Percentiles rank a stretch among this genome's conserved stretches.
phyloP scores from a whole-genome alignment of 2,113 vertebrate species.

The Pomatorhinus ruficollis region DNA sequence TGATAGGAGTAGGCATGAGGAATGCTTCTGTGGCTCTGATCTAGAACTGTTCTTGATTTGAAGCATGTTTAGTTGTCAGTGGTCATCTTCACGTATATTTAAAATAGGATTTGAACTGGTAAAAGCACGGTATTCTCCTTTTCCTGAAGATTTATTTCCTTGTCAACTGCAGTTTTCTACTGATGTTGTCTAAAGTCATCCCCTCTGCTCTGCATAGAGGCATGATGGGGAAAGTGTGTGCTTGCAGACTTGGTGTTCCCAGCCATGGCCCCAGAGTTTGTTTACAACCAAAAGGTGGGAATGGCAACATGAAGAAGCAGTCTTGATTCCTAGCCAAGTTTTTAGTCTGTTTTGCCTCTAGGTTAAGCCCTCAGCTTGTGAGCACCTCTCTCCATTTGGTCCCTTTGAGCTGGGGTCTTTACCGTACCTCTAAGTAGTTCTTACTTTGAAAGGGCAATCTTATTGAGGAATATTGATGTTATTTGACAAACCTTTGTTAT shows the following conservation, averaged over 20 bases:
- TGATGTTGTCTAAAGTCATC: not conserved
- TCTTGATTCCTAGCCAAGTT: not conserved
- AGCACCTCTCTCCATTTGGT: fast-evolving
- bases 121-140: not conserved
- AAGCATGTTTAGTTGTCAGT: not conserved
- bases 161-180: not conserved
- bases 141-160: not conserved
- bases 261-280: not conserved
- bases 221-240: fast-evolving
- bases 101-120: not conserved
- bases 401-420: not conserved
- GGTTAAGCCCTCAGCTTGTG: not conserved
- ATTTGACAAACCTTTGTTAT: not conserved
- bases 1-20: not conserved
- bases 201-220: not conserved
- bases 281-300: not conserved
- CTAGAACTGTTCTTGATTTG: not conserved
- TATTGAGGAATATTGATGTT: not conserved
- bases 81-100: not conserved
- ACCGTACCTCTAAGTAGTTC: not conserved
- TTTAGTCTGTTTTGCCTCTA: not conserved
- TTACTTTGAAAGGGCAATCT: not conserved
- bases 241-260: not conserved
- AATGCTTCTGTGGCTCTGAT: not conserved
- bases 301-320: not conserved